Evolutionary conservation across 2,888 invertebrate species (phyloP), one percentile per base, ranked within the genome.

Genomic region (Lithophane leautieri): DNA sequence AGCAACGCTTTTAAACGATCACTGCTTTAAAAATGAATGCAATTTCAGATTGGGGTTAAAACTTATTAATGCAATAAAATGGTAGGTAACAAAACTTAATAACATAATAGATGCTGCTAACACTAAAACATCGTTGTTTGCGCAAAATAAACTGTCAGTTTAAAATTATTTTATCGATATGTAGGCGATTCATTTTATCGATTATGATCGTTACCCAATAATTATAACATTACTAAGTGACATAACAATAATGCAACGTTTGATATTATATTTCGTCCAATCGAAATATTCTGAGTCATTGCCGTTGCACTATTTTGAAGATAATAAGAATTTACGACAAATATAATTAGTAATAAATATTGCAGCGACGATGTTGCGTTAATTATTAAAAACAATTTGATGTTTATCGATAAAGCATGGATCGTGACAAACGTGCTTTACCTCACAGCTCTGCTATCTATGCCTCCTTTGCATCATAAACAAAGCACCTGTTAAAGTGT

Each of bases 401-500:
- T 70, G 63, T 71, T 77, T 73, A 76, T 79, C 76, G 88, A 88
- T 85, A 79, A 80, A 62, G 73, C 77, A 81, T 85, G 82, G 86
- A 79, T 84, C 85, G 85, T 81, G 86, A 86, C 76, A 86, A 85
- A 90, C 92, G 92, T 92, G 92, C 69, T 79, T 47, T 89, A 90
- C 78, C 85, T 70, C 56, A 88, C 85, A 56, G 67, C 60, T 82
- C 75, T 67, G 70, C 76, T 86, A 89, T 86, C 73, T 73, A 80
- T 85, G 81, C 76, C 81, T 87, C 65, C 81, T 89, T 88, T 89
- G 82, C 87, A 89, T 88, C 82, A 84, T 86, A 89, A 88, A 88
- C 85, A 91, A 92, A 87, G 78, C 91, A 91, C 92, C 90, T 91
- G 92, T 80, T 84, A 66, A 76, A 84, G 71, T 84, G 86, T 86